These are phyloP conservation scores for Mustela nigripes DNA, from an alignment of 2,113 vertebrate genomes.

Conservation along the genomic window DNA sequence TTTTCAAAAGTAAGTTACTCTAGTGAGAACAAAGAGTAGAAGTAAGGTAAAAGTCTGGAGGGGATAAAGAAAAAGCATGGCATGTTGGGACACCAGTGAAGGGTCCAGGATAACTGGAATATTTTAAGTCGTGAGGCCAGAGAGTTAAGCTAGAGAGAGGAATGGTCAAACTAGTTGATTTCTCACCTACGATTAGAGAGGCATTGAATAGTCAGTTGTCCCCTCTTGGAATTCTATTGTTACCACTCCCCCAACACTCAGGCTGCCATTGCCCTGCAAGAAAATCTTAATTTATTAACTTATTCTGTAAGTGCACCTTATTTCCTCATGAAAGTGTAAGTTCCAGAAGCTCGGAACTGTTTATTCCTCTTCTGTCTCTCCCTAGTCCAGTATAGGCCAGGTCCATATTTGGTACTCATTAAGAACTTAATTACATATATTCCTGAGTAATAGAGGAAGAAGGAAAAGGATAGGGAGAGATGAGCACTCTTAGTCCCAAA, in stretches of 20 bases:
- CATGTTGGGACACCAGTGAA: not conserved
- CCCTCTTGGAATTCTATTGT: constrained; percentile 13
- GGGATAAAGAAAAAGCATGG: not conserved
- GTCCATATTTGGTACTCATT: not conserved
- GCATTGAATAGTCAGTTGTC: not conserved
- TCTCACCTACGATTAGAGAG: not conserved
- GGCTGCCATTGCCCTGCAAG: not conserved
- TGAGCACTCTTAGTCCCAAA: not conserved
- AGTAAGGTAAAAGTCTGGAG: not conserved
- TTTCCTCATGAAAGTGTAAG: not conserved
- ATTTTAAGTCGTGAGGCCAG: not conserved
- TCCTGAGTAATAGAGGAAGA: not conserved
- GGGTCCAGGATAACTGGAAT: not conserved
- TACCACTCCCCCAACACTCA: not conserved
- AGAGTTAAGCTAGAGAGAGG: not conserved
- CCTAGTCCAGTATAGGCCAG: not conserved
- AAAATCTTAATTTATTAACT: constrained; percentile 12
- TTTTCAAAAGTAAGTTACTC: constrained; percentile 21
- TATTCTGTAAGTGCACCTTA: not conserved
- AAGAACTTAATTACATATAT: not conserved
- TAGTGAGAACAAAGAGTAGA: constrained; percentile 26
- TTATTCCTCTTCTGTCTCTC: not conserved
- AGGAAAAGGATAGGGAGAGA: not conserved
- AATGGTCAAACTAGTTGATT: constrained; percentile 24
- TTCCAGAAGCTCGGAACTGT: constrained; percentile 11